Conservation (phyloP, 2,113 vertebrate species). For the Sialia sialis region DNA sequence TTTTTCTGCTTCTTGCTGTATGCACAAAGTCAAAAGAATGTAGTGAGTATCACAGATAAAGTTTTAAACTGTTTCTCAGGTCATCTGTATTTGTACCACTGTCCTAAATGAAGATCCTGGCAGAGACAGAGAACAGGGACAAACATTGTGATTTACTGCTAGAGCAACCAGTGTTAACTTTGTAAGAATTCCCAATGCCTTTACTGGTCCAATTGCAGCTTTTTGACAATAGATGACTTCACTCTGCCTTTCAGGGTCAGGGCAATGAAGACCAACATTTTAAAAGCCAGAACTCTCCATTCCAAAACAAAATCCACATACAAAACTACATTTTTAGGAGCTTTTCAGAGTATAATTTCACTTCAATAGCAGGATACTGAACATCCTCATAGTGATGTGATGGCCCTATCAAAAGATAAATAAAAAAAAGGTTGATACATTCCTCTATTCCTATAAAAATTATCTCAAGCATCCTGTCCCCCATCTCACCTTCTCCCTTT, state of each 20-base stretch:
- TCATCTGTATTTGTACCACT: background rate
- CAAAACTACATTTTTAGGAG: background rate
- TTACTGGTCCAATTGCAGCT: background rate
- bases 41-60: background rate
- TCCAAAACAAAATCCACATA: background rate
- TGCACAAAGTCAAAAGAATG: background rate
- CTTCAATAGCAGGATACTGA: background rate
- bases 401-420: background rate
- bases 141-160: background rate
- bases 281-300: background rate
- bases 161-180: background rate
- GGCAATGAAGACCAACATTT: background rate
- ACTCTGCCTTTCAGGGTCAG: background rate
- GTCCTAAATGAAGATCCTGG: background rate
- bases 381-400: background rate
- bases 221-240: background rate
- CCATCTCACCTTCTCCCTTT: background rate
- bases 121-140: background rate
- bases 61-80: background rate
- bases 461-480: background rate
- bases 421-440: no score
- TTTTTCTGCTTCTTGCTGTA: background rate
- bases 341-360: background rate
- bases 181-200: background rate
- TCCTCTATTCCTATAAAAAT: background rate